A percentile compares a stretch with the other conserved stretches of the same genome.
Evolutionary conservation across 2,113 vertebrate species (phyloP).

Genomic region (Callospermophilus lateralis): DNA sequence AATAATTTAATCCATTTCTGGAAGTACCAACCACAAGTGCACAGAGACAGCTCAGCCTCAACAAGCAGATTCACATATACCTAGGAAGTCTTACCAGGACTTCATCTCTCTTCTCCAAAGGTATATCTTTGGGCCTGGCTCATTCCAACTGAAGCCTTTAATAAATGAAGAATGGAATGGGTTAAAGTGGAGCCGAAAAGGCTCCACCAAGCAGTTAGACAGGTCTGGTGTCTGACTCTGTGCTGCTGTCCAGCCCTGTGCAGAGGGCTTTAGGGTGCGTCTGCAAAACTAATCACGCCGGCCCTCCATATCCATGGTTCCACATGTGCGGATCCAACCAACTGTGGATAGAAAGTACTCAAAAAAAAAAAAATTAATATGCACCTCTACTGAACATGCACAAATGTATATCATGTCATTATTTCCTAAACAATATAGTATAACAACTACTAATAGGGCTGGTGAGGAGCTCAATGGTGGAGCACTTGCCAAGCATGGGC

Average conservation of each 20-base stretch:
- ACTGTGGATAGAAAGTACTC: not conserved
- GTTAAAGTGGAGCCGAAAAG: constrained; percentile 67
- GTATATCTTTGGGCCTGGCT: constrained; percentile 84
- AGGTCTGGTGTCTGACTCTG: not conserved
- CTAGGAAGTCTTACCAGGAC: constrained; percentile 83
- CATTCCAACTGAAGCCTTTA: constrained; percentile 82
- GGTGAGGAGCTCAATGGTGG: not conserved
- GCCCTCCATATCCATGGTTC: not conserved
- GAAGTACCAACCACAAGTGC: constrained; percentile 74
- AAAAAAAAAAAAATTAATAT: not conserved
- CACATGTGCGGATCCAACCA: not conserved
- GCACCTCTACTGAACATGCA: not conserved
- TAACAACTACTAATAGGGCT: not conserved
- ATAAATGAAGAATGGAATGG: constrained; percentile 83
- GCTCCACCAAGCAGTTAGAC: constrained; percentile 58
- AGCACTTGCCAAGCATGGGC: not conserved
- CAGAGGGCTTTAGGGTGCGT: not conserved
- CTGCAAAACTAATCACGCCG: not conserved
- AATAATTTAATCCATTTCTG: constrained; percentile 53
- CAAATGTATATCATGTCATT: not conserved
- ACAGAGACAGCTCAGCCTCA: constrained; percentile 79
- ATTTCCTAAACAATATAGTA: not conserved
- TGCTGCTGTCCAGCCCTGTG: not conserved
- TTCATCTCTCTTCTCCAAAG: constrained; percentile 82
- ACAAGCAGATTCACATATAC: constrained; percentile 78